A percentile compares a stretch with the other conserved stretches of the same genome.
phyloP scores from a whole-genome alignment of 2,888 invertebrate species.

The Automeris io region DNA sequence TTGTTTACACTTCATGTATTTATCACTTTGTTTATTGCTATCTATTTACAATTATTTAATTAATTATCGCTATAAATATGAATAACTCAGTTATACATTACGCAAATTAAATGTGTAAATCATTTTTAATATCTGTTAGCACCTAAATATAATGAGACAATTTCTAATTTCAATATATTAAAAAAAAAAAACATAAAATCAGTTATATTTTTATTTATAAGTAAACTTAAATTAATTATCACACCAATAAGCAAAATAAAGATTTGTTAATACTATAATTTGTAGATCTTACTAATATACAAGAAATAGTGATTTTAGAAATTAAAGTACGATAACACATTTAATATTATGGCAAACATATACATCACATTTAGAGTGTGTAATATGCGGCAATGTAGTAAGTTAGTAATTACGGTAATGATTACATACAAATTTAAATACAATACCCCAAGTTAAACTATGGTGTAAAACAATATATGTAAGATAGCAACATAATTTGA shows the following conservation, averaged over 20 bases:
- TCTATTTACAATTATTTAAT: slow-evolving; percentile 12
- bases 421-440: not conserved
- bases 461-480: not conserved
- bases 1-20: slow-evolving; percentile 12
- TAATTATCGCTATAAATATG: slow-evolving; percentile 3
- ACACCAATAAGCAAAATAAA: slow-evolving; percentile 44
- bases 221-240: slow-evolving; percentile 48
- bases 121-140: slow-evolving; percentile 6
- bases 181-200: no score
- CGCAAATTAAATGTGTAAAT: not conserved
- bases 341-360: no score
- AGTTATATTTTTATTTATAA: slow-evolving; percentile 5
- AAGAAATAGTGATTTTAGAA: slow-evolving; percentile 2
- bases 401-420: not conserved
- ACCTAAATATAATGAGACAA: no score
- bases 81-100: not conserved
- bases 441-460: not conserved
- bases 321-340: not conserved
- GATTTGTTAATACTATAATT: slow-evolving; percentile 18
- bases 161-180: no score
- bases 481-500: not conserved
- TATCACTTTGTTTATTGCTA: slow-evolving; percentile 9
- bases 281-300: slow-evolving; percentile 2
- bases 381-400: not conserved
- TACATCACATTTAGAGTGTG: not conserved